Percentiles rank a stretch among this genome's conserved stretches.
phyloP scores from a whole-genome alignment of 1,140 invertebrate species.

The Drosophila bipectinata region DNA sequence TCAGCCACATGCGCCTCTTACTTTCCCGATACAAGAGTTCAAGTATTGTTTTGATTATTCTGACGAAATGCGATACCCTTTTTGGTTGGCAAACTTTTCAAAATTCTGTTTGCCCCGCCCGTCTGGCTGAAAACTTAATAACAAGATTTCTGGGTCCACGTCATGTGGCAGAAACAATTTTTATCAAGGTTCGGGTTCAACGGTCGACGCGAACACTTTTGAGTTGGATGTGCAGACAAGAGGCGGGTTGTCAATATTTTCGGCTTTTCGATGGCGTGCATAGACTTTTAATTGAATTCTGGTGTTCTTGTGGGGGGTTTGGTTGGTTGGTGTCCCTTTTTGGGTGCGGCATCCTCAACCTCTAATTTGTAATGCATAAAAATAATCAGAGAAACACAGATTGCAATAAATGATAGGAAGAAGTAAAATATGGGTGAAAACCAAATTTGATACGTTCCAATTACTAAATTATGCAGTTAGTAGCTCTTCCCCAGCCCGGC shows the following conservation, averaged over 20 bases:
- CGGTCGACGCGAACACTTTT: slow-evolving; percentile 8
- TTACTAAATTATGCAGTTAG: slow-evolving; percentile 75
- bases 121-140: slow-evolving; percentile 7
- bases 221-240: slow-evolving; percentile 6
- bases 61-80: slow-evolving; percentile 12
- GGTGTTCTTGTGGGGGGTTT: slow-evolving; percentile 26
- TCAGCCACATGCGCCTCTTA: background rate
- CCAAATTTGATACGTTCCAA: slow-evolving; percentile 82
- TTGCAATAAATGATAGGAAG: slow-evolving; percentile 37
- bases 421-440: slow-evolving; percentile 58
- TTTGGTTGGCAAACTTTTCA: slow-evolving; percentile 26
- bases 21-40: background rate
- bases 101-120: background rate
- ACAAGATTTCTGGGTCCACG: slow-evolving; percentile 36
- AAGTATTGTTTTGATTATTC: slow-evolving; percentile 25
- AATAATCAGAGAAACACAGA: slow-evolving; percentile 10
- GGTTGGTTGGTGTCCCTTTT: slow-evolving; percentile 11
- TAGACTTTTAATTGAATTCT: slow-evolving; percentile 77
- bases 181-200: slow-evolving; percentile 45
- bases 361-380: slow-evolving; percentile 37
- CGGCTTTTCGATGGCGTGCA: slow-evolving; percentile 60
- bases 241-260: slow-evolving; percentile 62
- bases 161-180: slow-evolving; percentile 39
- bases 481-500: slow-evolving; percentile 23
- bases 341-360: slow-evolving; percentile 14